phyloP scores from a whole-genome alignment of 1,140 invertebrate genomes.

The Fragariocoptes setiger region DNA sequence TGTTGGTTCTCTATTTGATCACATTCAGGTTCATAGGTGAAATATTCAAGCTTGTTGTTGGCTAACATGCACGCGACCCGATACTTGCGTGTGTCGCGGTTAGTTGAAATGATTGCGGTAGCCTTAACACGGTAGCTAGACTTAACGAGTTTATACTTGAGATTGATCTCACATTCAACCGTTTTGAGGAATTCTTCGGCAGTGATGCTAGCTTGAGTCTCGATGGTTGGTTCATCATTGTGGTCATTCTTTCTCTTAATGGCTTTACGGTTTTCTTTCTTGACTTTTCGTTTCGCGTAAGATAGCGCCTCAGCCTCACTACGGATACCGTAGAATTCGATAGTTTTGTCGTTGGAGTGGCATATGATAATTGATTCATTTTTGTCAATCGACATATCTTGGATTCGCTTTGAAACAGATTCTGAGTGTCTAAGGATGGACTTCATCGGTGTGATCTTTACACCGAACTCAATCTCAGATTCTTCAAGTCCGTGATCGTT shows the following conservation, averaged over 20 bases:
- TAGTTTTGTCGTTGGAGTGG: constrained; percentile 39
- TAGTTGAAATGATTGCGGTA: no score
- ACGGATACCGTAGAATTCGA: constrained; percentile 55
- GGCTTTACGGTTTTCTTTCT: constrained; percentile 24
- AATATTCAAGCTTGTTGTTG: constrained; percentile 19
- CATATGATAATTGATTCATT: constrained; percentile 36
- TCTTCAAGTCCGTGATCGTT: constrained; percentile 24
- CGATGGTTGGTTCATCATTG: no score
- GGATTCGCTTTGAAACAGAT: constrained; percentile 18
- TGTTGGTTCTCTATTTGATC: constrained; percentile 19
- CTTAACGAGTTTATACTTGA: neutral
- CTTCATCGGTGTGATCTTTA: constrained; percentile 21
- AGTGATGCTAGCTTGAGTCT: no score
- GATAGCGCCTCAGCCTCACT: constrained; percentile 33
- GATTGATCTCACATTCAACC: neutral
- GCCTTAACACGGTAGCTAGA: neutral
- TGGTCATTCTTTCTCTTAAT: no score
- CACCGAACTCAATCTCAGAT: constrained; percentile 14
- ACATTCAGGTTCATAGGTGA: constrained; percentile 11
- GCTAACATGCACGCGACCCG: no score
- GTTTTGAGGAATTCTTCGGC: no score
- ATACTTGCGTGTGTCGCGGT: no score
- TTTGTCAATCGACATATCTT: constrained; percentile 16
- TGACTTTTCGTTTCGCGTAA: constrained; percentile 34
- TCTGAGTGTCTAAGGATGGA: constrained; percentile 33